Percentiles rank a stretch among this genome's conserved stretches.
Conservation (phyloP, 2,888 invertebrate genomes). For the Limnephilus marmoratus region DNA sequence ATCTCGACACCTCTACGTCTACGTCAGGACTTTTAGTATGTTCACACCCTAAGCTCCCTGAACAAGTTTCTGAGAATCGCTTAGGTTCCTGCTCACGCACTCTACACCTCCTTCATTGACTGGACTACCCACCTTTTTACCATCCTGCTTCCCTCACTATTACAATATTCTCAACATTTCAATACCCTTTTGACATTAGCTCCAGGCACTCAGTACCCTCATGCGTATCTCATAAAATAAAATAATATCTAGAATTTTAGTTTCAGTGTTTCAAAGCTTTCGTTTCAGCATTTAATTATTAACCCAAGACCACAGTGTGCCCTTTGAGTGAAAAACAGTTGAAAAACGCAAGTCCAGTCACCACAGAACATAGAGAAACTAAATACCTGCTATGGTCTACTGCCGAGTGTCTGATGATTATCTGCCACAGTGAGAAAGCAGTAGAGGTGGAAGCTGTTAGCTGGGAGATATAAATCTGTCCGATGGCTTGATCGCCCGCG, state of each 20-base stretch:
- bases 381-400: no score
- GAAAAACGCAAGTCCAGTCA: neutral
- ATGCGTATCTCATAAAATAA: neutral
- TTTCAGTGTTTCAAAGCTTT: neutral
- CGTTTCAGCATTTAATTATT: neutral
- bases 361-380: neutral
- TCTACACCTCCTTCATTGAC: no score
- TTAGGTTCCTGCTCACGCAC: no score
- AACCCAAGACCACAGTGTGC: neutral
- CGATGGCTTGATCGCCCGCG: slow-evolving; percentile 72
- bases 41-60: no score
- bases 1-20: no score
- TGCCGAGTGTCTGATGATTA: slow-evolving; percentile 47
- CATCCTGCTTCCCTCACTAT: neutral
- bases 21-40: no score
- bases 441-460: neutral
- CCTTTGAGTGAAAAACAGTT: neutral
- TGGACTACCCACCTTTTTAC: no score
- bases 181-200: neutral
- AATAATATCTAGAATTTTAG: neutral
- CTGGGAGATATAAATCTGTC: slow-evolving; percentile 70
- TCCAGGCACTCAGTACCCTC: neutral
- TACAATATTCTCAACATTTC: neutral
- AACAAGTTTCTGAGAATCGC: no score
- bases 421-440: slow-evolving; percentile 47